These are phyloP conservation scores for Vanessa cardui DNA, from an alignment of 2,888 invertebrate species.

Conservation along the genomic window DNA sequence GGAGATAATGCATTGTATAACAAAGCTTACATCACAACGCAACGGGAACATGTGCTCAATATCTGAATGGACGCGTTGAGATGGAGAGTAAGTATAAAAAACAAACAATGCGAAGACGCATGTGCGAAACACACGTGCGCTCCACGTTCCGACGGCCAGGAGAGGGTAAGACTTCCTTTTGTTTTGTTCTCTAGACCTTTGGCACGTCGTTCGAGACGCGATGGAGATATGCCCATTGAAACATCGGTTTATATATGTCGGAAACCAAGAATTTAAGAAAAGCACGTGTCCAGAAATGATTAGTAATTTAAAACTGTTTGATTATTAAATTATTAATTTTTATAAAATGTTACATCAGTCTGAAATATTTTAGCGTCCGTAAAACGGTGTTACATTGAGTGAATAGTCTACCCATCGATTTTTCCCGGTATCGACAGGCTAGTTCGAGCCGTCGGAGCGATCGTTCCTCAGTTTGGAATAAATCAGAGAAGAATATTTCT, in stretches of 20 bases:
- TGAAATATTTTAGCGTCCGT: too few species aligned
- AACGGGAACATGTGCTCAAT: constrained; percentile 26
- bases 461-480: too few species aligned
- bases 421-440: too few species aligned
- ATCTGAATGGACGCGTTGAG: constrained; percentile 32
- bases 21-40: constrained; percentile 14
- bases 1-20: constrained; percentile 20
- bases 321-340: too few species aligned
- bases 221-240: neutral
- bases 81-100: constrained; percentile 36
- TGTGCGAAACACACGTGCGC: constrained; percentile 56
- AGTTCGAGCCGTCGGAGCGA: too few species aligned
- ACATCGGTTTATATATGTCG: neutral
- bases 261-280: too few species aligned
- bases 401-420: too few species aligned
- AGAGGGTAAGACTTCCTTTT: constrained; percentile 22
- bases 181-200: constrained; percentile 10
- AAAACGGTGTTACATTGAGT: too few species aligned
- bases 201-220: neutral
- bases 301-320: too few species aligned
- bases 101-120: constrained; percentile 43
- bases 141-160: constrained; percentile 45
- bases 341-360: too few species aligned
- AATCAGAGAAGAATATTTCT: too few species aligned
- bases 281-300: too few species aligned